Base-by-base conservation (phyloP, 1,140 invertebrate genomes). In the Latrodectus geometricus region DNA sequence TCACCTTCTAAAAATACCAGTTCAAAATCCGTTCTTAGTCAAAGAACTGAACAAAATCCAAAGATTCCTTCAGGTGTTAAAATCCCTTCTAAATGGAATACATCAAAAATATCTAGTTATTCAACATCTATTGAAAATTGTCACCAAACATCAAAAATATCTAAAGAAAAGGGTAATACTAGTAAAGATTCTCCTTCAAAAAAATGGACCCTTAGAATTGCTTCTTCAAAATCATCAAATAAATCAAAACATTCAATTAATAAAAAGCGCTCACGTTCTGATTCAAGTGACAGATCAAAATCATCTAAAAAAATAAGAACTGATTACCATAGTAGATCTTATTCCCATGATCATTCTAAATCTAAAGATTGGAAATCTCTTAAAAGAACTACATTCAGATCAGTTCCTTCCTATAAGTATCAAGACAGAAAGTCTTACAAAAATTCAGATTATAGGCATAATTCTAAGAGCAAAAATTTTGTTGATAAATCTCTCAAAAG, bases 51-150 rank as follows among this genome's bases (percentile, higher is more conserved):
- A 69, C 48, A 70, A 35, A 72, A 78, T 72, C 52, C 66, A 14
- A 66, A 76, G 11, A 77, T 86, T 9, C 83, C 83, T 52, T 56
- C 83, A 72, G 83, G 83, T 49, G 83, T 86, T 49, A 86, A 86
- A 61, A 70, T 86, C 20, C 83, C 83, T 4, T 49, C 49, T 21
- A 77, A 86, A 49, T 86, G 83, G 83, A 78, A 70, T 72, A 77
- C 21, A 48, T 86, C 83, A 23, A 77, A 69, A 72, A 77, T 86
- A 54, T 54, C 65, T 61, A 56, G 54, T 61, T 86, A 86, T 72
- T 70, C 74, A 12, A 70, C 8, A 52, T 9, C 50, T 15, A 81
- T 81, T 35, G 49, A 70, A 81, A 72, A 54, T 56, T 61, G 17
- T 61, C 2, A 61, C 11, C 11, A 4, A 61, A 61, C 17, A 11